Base-by-base conservation (phyloP, 2,113 vertebrate genomes). In the Oryzias woworae region DNA sequence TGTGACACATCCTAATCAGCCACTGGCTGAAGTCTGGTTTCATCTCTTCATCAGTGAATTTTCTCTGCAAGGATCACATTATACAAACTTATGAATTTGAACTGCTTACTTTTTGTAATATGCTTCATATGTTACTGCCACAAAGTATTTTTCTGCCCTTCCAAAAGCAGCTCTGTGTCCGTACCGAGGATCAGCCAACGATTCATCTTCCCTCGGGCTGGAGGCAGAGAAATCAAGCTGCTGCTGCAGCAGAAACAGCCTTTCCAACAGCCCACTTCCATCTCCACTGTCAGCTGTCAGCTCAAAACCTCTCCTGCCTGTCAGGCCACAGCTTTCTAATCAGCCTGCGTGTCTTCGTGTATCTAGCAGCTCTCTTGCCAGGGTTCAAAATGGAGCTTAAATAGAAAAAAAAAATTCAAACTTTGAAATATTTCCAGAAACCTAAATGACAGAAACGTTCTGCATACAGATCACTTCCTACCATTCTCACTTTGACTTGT, bases 201-300 rank as follows among this genome's bases (percentile, higher is more conserved):
- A 80, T 83, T 82, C 69, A 77, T 85, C 76, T 76, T 55, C 58
- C 78, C 58, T 53, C 6, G 4, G 54, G 62, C 69, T 60, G 59
- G 55, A 82, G 72, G 58, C 10, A 36, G 8, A 69, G 68, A 75
- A 71, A 86, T 86, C 69, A 74, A 77, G 74, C 83, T 77, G 54
- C 69, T 73, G 72, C 58, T 7, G 68, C 42, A 5, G 60, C 66
- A 73, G 62, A 81, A 69, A 56, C 71, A 24, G 42, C 66, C 55
- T 51, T 69, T 8, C 55, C 48, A 62, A 72, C 77, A 52, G 59
- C 62, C 56, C 47, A 24, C 61, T 69, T 73, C 82, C 69, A 77
- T 83, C 80, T 80, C 67, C 65, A 61, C 69, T 66, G 80, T 87
- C 80, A 82, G 76, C 83, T 75, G 85, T 86, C 83, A 77, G 80